A percentile compares a stretch with the other conserved stretches of the same genome.
Evolutionary conservation across 2,888 invertebrate genomes (phyloP).

Genomic region (Schrankia costaestrigalis): DNA sequence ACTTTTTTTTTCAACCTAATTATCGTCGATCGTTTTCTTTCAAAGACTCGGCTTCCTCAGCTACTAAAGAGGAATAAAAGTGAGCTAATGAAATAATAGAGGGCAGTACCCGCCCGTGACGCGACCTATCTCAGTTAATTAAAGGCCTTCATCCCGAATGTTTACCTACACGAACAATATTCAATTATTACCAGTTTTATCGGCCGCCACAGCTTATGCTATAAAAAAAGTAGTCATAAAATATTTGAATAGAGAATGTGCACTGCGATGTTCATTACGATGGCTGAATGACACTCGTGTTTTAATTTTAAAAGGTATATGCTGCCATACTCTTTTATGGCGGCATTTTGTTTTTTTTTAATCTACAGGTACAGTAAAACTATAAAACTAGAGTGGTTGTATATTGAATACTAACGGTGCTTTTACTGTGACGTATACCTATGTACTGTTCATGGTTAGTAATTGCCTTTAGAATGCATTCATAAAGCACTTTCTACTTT

Average conservation of each 20-base stretch:
- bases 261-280: constrained; percentile 3
- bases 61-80: constrained; percentile 49
- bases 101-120: constrained; percentile 36
- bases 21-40: constrained; percentile 53
- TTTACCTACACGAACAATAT: constrained; percentile 27
- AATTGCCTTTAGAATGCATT: no score
- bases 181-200: constrained; percentile 39
- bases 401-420: no score
- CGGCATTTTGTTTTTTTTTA: constrained; percentile 3
- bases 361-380: no score
- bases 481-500: no score
- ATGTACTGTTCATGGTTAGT: no score
- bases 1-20: constrained; percentile 56
- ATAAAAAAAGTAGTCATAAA: constrained; percentile 17
- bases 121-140: constrained; percentile 37
- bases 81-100: constrained; percentile 59
- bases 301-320: constrained; percentile 10
- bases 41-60: constrained; percentile 28
- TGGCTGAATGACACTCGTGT: constrained; percentile 32
- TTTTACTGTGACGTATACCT: no score
- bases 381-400: no score
- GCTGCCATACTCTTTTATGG: neutral
- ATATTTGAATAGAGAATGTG: constrained; percentile 16
- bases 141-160: constrained; percentile 27
- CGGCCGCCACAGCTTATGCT: constrained; percentile 18